Evolutionary conservation across 1,140 invertebrate species (phyloP), one percentile per base, ranked within the genome.

Genomic region (Dinoponera quadriceps): DNA sequence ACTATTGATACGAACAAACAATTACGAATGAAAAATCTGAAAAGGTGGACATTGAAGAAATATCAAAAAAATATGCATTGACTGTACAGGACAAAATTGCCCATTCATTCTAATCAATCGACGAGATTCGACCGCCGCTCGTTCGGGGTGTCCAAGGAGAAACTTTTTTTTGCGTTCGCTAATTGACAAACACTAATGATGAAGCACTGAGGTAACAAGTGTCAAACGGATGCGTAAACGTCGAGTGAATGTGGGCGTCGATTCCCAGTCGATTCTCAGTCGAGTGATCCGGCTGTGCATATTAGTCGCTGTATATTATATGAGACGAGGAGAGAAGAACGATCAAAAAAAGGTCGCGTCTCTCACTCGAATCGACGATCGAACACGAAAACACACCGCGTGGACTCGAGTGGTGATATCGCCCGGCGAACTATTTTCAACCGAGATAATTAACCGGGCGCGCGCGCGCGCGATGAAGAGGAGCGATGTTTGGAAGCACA

Each of bases 141-240:
- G 44, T 69, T 29, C 22, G 65, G 11, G 51, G 20, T n/a, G 51
- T 14, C 44, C 33, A 65, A 57, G 18, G 33, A 80, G 33, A 20
- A 7, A 75, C 27, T 9, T 44, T 27, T n/a, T 80, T 59, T 71
- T 65, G 38, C 65, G 22, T n/a, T 80, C 51, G 51, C 18, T 71
- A 38, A 80, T 80, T 80, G 69, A 80, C 57, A 55, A 29, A 29
- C 16, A 33, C 63, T 69, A 69, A 80, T 69, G 33, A 9, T 33
- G n/a, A 20, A 55, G n/a, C 33, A 48, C 22, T 22, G 25, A 59
- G 66, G 48, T 51, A 48, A 55, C 33, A 51, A 69, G 66, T 68
- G 57, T 68, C 63, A 54, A 38, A 69, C 65, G 54, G 75, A 78
- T 48, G 75, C 51, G 63, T 49, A 68, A 78, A 78, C 63, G 62